These are phyloP conservation scores for Latrodectus elegans DNA, from an alignment of 2,888 invertebrate species.

Conservation along the genomic window DNA sequence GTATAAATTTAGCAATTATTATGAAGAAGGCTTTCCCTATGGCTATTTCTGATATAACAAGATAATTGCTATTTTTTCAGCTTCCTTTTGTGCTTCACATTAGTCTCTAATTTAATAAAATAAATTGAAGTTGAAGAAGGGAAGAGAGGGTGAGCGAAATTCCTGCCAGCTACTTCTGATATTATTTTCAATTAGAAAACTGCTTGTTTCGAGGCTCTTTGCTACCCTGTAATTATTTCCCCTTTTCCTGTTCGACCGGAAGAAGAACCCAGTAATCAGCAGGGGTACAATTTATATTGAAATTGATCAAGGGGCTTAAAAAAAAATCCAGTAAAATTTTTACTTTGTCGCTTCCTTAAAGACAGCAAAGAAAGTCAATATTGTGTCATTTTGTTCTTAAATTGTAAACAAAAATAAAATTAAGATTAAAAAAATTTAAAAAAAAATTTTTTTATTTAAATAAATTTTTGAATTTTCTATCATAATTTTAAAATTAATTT, in stretches of 20 bases:
- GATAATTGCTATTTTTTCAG: constrained; percentile 29
- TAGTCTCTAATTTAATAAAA: constrained; percentile 1
- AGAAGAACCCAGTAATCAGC: constrained; percentile 38
- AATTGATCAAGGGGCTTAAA: too few species aligned
- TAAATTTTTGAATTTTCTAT: too few species aligned
- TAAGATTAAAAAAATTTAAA: too few species aligned
- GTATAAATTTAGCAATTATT: neutral
- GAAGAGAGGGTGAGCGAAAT: constrained; percentile 13
- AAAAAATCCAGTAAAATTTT: too few species aligned
- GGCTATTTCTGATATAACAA: constrained; percentile 35
- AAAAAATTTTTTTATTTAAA: too few species aligned
- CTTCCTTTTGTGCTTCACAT: constrained; percentile 3
- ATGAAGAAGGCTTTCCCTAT: neutral
- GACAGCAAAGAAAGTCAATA: too few species aligned
- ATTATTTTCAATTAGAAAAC: constrained; percentile 55
- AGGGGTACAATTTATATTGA: neutral
- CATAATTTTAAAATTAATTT: too few species aligned
- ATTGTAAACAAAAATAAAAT: too few species aligned
- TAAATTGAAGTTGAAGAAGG: constrained; percentile 12
- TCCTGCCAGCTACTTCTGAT: neutral
- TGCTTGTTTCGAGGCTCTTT: neutral
- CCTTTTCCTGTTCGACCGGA: constrained; percentile 44
- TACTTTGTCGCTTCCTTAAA: too few species aligned
- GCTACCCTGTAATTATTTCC: constrained; percentile 36
- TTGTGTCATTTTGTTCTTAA: too few species aligned